Base-by-base conservation (phyloP, 1,140 invertebrate genomes). In the Zaprionus taronus region DNA sequence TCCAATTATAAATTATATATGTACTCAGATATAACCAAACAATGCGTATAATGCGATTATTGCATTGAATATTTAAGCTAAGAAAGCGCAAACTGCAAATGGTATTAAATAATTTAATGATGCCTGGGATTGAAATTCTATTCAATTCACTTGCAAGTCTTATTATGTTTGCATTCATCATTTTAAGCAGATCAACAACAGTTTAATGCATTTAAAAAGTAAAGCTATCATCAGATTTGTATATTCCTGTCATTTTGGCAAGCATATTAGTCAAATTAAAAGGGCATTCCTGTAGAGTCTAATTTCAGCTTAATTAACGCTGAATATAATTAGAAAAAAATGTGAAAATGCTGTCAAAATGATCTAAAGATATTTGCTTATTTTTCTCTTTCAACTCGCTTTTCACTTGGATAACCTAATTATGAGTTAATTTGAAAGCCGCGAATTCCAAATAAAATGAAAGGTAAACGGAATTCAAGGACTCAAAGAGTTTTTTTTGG, bases 391-490 rank as follows among this genome's bases (percentile, higher is more conserved):
- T 9, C n/a, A 12, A 49, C 24, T 22, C 51, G 15, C 24, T 20
- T 28, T 4, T 34, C n/a, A 5, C 14, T 51, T 22, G 14, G 15
- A 14, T 11, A 65, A 44, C 53, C 53, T 47, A 65, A 65, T 66
- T 66, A 66, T 4, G 53, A 44, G 53, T 44, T 66, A 66, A 66
- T 66, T 57, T 57, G 22, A 22, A 44, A 26, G 14, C 14, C 22
- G n/a, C 34, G 26, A 66, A 56, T 66, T 66, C 64, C 53, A 56
- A 55, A 41, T 20, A 66, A 28, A 22, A 12, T 14, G 14, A 1
- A 22, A 36, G 63, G 49, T 28, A 24, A 38, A 38, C 31, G n/a
- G 60, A n/a, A 41, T n/a, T 41, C 5, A 41, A 47, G 2, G 7
- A 20, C 41, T 7, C 5, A 47, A n/a, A 9, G n/a, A 3, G 1